phyloP scores from a whole-genome alignment of 2,113 vertebrate species.

The Dipodomys merriami region DNA sequence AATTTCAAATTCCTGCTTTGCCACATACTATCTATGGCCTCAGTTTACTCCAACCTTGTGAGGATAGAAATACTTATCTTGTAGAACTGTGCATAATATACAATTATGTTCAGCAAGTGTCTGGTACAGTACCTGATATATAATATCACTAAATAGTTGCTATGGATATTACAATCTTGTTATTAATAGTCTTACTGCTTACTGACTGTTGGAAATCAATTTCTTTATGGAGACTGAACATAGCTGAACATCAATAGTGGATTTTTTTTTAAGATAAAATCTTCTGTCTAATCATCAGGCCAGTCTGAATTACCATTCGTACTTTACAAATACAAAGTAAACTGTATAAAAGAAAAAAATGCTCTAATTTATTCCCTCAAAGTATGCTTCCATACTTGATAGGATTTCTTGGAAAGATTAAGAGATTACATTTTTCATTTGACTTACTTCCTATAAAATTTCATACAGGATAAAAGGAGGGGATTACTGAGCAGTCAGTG shows the following conservation, averaged over 20 bases:
- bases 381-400: constrained; percentile 83
- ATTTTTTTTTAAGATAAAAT: constrained; percentile 26
- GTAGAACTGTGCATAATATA: neutral
- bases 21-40: neutral
- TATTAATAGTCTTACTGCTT: constrained; percentile 1
- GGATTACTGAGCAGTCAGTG: constrained; percentile 81
- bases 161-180: neutral
- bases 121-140: neutral
- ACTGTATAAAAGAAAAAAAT: constrained; percentile 76
- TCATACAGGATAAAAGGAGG: constrained; percentile 85
- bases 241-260: neutral
- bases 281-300: constrained; percentile 45
- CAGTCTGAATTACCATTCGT: constrained; percentile 64
- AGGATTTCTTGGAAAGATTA: constrained; percentile 84
- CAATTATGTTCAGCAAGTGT: neutral
- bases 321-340: constrained; percentile 80
- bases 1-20: neutral
- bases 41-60: neutral
- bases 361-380: constrained; percentile 82
- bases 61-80: neutral
- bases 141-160: neutral
- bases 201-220: neutral
- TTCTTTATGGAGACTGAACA: constrained; percentile 11
- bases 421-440: constrained; percentile 87
- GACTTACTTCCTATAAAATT: constrained; percentile 87